Base-by-base conservation (phyloP, 2,113 vertebrate species). In the Rhodinocichla rosea region DNA sequence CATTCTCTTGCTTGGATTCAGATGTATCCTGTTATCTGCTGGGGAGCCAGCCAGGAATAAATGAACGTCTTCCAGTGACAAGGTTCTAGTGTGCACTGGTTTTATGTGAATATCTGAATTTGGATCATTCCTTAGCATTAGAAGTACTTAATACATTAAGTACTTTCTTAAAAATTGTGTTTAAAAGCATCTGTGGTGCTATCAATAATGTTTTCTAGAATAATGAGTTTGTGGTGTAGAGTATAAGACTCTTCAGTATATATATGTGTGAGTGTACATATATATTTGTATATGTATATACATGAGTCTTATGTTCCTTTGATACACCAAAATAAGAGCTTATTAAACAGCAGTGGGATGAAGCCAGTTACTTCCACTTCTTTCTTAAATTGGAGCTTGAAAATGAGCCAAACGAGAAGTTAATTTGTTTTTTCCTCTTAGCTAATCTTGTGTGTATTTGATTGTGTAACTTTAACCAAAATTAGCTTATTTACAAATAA, bases 11-110 rank as follows among this genome's bases (percentile, higher is more conserved):
- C 88, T 87, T 96, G 90, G 68, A 90, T 96, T 96, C 90, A 94
- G 96, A 94, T 64, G 33, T 85, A 27, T 82, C 85, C 87, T 97
- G 92, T 67, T 92, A 78, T 83, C 88, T 68, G 63, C 91, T 84
- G 91, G 90, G 92, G 92, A 97, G 79, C 19, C 77, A 90, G 95
- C 96, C 97, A 97, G 65, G 49, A 40, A 73, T 89, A 57, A 97
- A 96, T 76, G 71, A 97, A 83, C 77, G 32, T 35, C 69, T 94
- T 92, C 55, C 52, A 63, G 74, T 91, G 87, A 80, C 91, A 62
- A 40, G 45, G 89, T 75, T 95, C 76, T 92, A 71, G 77, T 19
- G 56, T 90, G 76, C 40, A 27, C 92, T 83, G 74, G 49, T 92
- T 96, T 89, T 60, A 93, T 7, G 40, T 50, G 67, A 80, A 9